Evolutionary conservation across 2,797 vertebrate species (phyloP).

Genomic region (Microtus obscurus): DNA sequence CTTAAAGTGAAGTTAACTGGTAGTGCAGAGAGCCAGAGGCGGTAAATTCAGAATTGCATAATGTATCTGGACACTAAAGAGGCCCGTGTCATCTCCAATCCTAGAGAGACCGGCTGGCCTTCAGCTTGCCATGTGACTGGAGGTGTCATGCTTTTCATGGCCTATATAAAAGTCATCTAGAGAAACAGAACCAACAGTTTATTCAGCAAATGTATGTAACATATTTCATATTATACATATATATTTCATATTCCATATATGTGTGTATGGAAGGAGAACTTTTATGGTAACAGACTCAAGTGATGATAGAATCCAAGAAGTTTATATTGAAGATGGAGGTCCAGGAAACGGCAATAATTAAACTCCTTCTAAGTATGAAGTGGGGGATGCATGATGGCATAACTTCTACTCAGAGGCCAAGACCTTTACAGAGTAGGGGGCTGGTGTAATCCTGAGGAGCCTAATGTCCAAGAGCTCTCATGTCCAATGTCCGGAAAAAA

Average conservation of each 20-base stretch:
- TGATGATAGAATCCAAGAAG: background rate
- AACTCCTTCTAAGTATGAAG: background rate
- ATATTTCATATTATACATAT: background rate
- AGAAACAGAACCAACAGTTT: background rate
- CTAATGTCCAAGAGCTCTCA: background rate
- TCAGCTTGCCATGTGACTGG: background rate
- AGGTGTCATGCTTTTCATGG: background rate
- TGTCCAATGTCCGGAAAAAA: background rate
- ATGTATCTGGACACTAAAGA: conserved; percentile 31
- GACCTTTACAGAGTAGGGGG: background rate
- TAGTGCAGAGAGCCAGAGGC: background rate
- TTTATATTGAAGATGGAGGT: background rate
- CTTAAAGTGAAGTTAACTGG: background rate
- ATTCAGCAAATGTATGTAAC: background rate
- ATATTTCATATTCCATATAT: background rate
- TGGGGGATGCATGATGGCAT: background rate
- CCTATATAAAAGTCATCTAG: background rate
- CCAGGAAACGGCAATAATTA: background rate
- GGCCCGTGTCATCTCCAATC: background rate
- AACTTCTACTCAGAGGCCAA: background rate
- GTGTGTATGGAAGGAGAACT: background rate
- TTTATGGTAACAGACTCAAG: background rate
- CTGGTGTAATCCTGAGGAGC: background rate
- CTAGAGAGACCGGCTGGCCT: background rate
- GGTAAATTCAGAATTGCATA: conserved; percentile 17